Evolutionary conservation across 2,113 vertebrate genomes (phyloP).

Genomic region (Phrynocephalus versicolor): DNA sequence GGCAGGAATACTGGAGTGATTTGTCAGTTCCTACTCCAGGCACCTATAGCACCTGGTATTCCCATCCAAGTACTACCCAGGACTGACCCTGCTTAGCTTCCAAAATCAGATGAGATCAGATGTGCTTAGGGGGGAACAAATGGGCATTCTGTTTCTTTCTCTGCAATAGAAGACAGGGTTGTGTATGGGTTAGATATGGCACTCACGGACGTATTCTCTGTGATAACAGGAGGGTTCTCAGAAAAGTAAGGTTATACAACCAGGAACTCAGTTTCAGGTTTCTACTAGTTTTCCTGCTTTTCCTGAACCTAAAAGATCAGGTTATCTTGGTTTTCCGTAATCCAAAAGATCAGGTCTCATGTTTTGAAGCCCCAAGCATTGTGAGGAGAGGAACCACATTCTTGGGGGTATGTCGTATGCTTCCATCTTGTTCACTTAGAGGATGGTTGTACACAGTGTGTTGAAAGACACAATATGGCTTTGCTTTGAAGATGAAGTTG

Average conservation of each 20-base stretch:
- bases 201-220: neutral
- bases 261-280: neutral
- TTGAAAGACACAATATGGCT: neutral
- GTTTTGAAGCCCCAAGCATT: neutral
- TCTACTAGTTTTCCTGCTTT: neutral
- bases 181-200: neutral
- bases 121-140: neutral
- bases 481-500: neutral
- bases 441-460: neutral
- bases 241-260: neutral
- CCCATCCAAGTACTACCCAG: too few relatives aligned
- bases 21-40: too few relatives aligned
- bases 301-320: neutral
- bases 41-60: too few relatives aligned
- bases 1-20: too few relatives aligned
- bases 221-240: neutral
- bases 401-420: neutral
- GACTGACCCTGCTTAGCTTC: too few relatives aligned
- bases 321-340: neutral
- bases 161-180: neutral
- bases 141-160: neutral
- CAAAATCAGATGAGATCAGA: too few relatives aligned
- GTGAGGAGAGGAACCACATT: too few relatives aligned
- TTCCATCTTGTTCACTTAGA: neutral
- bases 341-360: neutral